Evolutionary conservation across 2,113 vertebrate genomes (phyloP).

Genomic region (Ctenodactylus gundi): DNA sequence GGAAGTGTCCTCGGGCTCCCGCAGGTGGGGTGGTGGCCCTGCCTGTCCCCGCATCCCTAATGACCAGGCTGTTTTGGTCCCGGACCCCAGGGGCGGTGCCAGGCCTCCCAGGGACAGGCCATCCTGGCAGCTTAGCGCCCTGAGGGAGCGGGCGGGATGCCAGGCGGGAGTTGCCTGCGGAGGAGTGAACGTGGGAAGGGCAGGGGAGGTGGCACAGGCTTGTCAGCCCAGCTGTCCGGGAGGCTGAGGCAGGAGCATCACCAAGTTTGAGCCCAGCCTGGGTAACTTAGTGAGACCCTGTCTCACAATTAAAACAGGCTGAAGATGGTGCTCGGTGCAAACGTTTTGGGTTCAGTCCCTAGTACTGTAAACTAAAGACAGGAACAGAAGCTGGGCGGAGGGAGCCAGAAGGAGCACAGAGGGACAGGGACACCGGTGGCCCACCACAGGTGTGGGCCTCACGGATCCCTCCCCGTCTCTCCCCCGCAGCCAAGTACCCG

Average conservation of each 20-base stretch:
- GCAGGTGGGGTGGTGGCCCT: not conserved
- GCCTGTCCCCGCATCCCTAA: accelerated
- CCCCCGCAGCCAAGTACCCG: slow-evolving; percentile 93
- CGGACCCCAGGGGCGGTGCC: accelerated
- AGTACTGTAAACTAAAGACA: too few relatives aligned
- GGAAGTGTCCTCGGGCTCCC: not conserved
- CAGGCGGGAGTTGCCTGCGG: not conserved
- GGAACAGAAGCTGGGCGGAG: not conserved
- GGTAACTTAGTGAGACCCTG: not conserved
- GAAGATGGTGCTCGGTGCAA: not conserved
- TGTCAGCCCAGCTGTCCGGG: not conserved
- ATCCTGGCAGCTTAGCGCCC: not conserved
- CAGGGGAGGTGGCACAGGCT: not conserved
- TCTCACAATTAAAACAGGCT: not conserved
- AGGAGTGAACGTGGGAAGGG: too few relatives aligned
- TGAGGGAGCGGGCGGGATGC: too few relatives aligned
- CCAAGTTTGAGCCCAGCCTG: not conserved
- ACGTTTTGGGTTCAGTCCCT: too few relatives aligned
- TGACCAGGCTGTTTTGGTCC: not conserved
- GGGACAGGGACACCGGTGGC: not conserved
- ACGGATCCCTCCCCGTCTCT: not conserved
- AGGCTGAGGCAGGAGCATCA: not conserved
- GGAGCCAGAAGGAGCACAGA: accelerated
- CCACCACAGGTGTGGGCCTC: accelerated
- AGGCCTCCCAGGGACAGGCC: too few relatives aligned